A percentile compares a stretch with the other conserved stretches of the same genome.
phyloP scores from a whole-genome alignment of 2,888 invertebrate species.

The Andrena dorsata region DNA sequence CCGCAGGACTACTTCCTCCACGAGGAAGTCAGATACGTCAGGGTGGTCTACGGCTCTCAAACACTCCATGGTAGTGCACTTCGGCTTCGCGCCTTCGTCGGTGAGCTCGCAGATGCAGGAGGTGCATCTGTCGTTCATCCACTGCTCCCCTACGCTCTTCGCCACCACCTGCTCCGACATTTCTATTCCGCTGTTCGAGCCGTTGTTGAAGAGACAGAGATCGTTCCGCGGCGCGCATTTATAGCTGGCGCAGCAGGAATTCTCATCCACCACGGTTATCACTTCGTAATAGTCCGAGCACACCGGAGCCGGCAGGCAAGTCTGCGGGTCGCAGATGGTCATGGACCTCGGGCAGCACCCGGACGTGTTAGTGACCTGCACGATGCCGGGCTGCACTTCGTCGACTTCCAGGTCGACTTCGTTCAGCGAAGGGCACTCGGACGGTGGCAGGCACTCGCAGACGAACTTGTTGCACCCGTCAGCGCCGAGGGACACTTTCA shows the following conservation, averaged over 20 bases:
- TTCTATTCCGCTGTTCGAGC: conserved; percentile 83
- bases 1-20: conserved; percentile 86
- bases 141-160: conserved; percentile 86
- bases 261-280: conserved; percentile 76
- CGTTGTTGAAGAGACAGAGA: conserved; percentile 88
- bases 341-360: conserved; percentile 91
- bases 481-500: conserved; percentile 88
- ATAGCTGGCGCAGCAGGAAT: conserved; percentile 89
- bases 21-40: conserved; percentile 86
- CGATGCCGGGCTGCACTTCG: conserved; percentile 88
- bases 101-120: conserved; percentile 87
- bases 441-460: conserved; percentile 91
- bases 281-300: conserved; percentile 88
- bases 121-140: conserved; percentile 91
- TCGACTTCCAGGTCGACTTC: conserved; percentile 83
- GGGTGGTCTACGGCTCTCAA: conserved; percentile 83
- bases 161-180: conserved; percentile 32
- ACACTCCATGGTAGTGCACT: conserved; percentile 87
- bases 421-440: conserved; percentile 87
- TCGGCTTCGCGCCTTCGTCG: conserved; percentile 80
- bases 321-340: conserved; percentile 87
- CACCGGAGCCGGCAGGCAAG: conserved; percentile 87
- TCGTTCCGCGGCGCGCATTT: conserved; percentile 89
- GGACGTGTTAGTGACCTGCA: conserved; percentile 86
- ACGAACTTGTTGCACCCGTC: conserved; percentile 91